Evolutionary conservation across 2,113 vertebrate genomes (phyloP).

Genomic region (Centropus bengalensis): DNA sequence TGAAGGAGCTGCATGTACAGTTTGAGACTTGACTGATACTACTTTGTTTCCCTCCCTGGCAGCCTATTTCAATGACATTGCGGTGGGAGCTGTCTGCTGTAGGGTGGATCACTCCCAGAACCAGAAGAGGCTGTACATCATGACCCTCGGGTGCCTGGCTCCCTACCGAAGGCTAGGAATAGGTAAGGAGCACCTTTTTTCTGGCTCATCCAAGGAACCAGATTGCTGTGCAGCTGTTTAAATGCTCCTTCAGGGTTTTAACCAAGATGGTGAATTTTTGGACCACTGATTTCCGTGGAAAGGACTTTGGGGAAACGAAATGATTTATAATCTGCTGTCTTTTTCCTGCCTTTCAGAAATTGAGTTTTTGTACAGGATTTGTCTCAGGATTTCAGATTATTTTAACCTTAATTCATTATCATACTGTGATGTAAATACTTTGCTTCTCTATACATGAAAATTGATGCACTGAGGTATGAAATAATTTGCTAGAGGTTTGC

Average conservation of each 20-base stretch:
- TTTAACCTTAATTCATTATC: not conserved
- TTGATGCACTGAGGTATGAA: not conserved
- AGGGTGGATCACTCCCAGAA: slow-evolving; percentile 99
- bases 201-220: not conserved
- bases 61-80: slow-evolving; percentile 99
- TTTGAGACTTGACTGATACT: not conserved
- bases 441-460: not conserved
- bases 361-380: not conserved
- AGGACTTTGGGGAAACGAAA: not conserved
- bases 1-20: not conserved
- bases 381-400: not conserved
- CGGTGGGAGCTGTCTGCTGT: slow-evolving; percentile 98
- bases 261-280: not conserved
- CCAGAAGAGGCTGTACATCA: slow-evolving; percentile 99
- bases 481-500: not conserved
- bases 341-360: not conserved
- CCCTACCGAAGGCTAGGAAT: slow-evolving; percentile 99
- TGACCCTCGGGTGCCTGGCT: slow-evolving; percentile 98
- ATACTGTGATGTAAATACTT: not conserved
- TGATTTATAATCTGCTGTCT: not conserved
- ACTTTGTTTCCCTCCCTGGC: slow-evolving; percentile 37
- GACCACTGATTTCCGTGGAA: not conserved
- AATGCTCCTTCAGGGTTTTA: not conserved
- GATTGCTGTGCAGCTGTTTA: not conserved
- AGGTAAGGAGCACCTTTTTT: slow-evolving; percentile 78